Percentiles rank a stretch among this genome's conserved stretches.
Evolutionary conservation across 1,140 invertebrate genomes (phyloP).

Genomic region (Sinonovacula constricta): DNA sequence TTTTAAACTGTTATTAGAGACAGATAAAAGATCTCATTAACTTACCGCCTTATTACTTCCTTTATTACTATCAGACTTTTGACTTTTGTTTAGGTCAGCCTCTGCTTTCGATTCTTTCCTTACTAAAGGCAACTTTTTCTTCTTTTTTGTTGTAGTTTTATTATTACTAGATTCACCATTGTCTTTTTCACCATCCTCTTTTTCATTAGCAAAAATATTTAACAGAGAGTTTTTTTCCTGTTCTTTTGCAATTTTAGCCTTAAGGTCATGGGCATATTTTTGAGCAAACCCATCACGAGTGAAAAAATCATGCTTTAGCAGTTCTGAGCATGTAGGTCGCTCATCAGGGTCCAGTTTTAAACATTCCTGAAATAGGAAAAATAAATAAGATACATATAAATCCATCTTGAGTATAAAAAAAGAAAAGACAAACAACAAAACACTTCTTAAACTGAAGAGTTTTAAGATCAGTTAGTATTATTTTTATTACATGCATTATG

Average conservation of each 20-base stretch:
- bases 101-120: slow-evolving; percentile 42
- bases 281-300: slow-evolving; percentile 85
- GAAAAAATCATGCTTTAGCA: slow-evolving; percentile 85
- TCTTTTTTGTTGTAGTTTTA: slow-evolving; percentile 57
- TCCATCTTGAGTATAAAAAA: background rate
- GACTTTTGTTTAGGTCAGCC: slow-evolving; percentile 33
- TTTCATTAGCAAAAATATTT: slow-evolving; percentile 60
- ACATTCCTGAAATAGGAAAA: slow-evolving; percentile 68
- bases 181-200: slow-evolving; percentile 60
- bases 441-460: background rate
- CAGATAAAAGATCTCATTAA: too few species aligned
- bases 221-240: slow-evolving; percentile 82
- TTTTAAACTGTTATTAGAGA: too few species aligned
- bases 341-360: slow-evolving; percentile 85
- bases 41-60: slow-evolving; percentile 4
- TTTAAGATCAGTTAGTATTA: too few species aligned
- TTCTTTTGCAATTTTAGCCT: slow-evolving; percentile 84
- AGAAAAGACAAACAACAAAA: too few species aligned
- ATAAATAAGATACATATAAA: background rate
- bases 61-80: slow-evolving; percentile 39
- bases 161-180: slow-evolving; percentile 34
- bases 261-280: slow-evolving; percentile 83
- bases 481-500: too few species aligned
- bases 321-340: slow-evolving; percentile 82
- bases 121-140: slow-evolving; percentile 51